Base-by-base conservation (phyloP, 2,113 vertebrate species). In the Ancistrus triradiatus region DNA sequence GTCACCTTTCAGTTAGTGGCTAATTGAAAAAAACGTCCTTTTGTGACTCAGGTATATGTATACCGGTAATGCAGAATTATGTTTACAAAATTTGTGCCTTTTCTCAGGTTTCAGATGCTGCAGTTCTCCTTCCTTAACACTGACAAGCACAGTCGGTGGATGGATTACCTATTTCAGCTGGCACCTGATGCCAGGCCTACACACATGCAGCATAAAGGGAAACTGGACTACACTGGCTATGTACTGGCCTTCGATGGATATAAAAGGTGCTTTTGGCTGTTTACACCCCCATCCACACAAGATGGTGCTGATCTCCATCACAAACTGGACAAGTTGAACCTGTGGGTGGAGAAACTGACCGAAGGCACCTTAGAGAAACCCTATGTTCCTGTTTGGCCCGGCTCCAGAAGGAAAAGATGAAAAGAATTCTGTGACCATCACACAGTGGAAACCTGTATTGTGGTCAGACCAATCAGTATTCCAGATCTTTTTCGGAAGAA, bases 71-170 rank as follows among this genome's bases (percentile, higher is more conserved):
- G n/a, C n/a, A n/a, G n/a, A n/a, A n/a, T n/a, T n/a, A n/a, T n/a
- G n/a, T n/a, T n/a, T n/a, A n/a, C n/a, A n/a, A n/a, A 25, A 18
- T 7, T 17, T 40, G 43, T 38, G 8, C 5, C 11, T 31, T 24
- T 38, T 38, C 35, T 58, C 3, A 98, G 96, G 83, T 95, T 90
- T 84, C 85, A 86, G 76, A 91, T 90, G 1, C 86, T 97, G 11
- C 96, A 98, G 66, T 98, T 96, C 85, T 98, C 96, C 83, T 98
- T 98, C 86, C 87, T 98, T 53, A 98, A 91, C 63, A 80, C 95
- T 28, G 93, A 97, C 76, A 98, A 98, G 65, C 95, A 98, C 85
- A 73, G 86, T 0, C 84, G 88, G 21, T 98, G 96, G 96, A 91
- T 98, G 72, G 89, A 87, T 22, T 87, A 89, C 1, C 82, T 98